Evolutionary conservation across 2,888 invertebrate genomes (phyloP), one percentile per base, ranked within the genome.

Genomic region (Drosophila tripunctata): DNA sequence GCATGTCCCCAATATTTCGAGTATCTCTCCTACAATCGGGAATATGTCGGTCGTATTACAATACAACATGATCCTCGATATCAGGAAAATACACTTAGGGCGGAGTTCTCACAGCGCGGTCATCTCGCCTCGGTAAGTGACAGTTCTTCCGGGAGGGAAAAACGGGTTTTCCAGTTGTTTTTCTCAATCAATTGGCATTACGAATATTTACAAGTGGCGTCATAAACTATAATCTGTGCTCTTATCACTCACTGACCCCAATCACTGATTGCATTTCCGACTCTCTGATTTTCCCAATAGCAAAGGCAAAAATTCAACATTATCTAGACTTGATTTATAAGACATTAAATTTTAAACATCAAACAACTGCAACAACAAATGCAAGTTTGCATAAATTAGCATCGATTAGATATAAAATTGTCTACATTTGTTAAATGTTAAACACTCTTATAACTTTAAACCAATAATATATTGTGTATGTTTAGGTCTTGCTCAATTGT

Each of bases 1-100:
- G 63, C 75, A 2, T 87, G 90, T 52, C 86, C 89, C 1, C 47
- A 75, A 2, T 78, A 79, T 40, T 89, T 89, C 21, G 52, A 84
- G 54, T 89, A 89, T 31, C 33, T 77, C 8, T 40, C 8, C 2
- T 69, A 54, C 14, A 64, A 67, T 10, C 45, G 41, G 12, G 47
- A 75, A 12, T 75, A 56, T 54, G 54, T 87, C 22, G 89, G 89
- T 1, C 77, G 72, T 1, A 44, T 89, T 2, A 64, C 72, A 0
- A 21, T 89, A n/a, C 71, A 67, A 0, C 66, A 60, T 47, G 52
- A 84, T 51, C 38, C 63, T 4, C 12, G 40, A 2, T 41, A 33
- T 4, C 35, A 45, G 38, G 77, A 69, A 1, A 82, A 88, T 10
- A 57, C 50, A 4, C 17, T 86, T 1, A 15, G 40, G n/a, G 68